Percentiles rank a stretch among this genome's conserved stretches.
These are phyloP conservation scores for Dicrurus megarhynchus DNA, from an alignment of 2,113 vertebrate genomes.

Conservation along the genomic window DNA sequence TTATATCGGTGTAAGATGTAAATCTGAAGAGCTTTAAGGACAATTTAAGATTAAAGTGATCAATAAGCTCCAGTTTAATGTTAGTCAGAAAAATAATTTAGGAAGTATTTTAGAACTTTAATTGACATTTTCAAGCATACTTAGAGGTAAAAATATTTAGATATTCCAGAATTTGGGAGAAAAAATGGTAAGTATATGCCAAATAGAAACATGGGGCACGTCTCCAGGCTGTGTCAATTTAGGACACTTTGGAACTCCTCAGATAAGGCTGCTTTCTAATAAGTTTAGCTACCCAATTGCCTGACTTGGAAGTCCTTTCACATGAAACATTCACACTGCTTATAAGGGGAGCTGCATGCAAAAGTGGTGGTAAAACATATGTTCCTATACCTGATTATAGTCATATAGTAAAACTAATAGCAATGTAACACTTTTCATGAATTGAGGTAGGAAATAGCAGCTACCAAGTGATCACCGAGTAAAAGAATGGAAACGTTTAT, in stretches of 20 bases:
- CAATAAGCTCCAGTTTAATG: neutral
- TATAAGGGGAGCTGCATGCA: neutral
- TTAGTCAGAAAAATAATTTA: neutral
- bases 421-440: neutral
- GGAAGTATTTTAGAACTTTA: neutral
- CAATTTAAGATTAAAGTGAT: neutral
- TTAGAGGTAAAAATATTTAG: neutral
- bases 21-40: neutral
- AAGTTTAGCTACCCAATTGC: neutral
- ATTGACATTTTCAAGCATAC: neutral
- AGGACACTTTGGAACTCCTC: neutral
- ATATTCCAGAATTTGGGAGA: neutral
- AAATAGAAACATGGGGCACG: neutral
- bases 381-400: neutral
- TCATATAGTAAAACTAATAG: neutral
- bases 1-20: neutral
- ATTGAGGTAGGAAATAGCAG: neutral
- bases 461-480: neutral
- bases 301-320: neutral
- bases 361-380: fast-evolving
- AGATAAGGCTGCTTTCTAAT: neutral
- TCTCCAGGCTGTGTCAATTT: neutral
- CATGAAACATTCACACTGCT: neutral
- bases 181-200: neutral
- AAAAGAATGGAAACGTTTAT: neutral